Evolutionary conservation across 2,797 vertebrate species (phyloP), one percentile per base, ranked within the genome.

Genomic region (Zenarchopterus dispar): DNA sequence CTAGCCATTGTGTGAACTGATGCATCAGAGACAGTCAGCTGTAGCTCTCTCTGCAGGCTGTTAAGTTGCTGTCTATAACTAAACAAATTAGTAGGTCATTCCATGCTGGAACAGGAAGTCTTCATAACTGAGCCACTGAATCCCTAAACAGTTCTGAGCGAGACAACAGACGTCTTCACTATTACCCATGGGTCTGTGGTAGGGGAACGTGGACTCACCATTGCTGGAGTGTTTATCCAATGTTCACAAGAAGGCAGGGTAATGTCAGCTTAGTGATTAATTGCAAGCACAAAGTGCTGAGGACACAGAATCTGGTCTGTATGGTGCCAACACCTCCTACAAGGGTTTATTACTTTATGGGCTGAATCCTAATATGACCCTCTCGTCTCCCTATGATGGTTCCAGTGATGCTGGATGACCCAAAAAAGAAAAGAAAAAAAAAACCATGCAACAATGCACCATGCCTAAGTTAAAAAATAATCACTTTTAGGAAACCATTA

Each of bases 321-420:
- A 88, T 59, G 82, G 81, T 71, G 75, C 87, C 83, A 68, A 88
- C 82, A 78, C 80, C 83, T 83, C 74, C 83, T 77, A 87, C 82
- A 74, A 83, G 81, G 73, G 66, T 88, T 90, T 86, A 90, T 89
- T 89, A 87, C 88, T 89, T 89, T 89, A 87, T 90, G 85, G 82
- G 91, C 88, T 86, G 79, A 90, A 88, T 90, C 82, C 71, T 83
- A 87, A 90, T 88, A 76, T 80, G 78, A 82, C 77, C 82, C 79
- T 67, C 72, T 82, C 77, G 53, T 43, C 63, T 59, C 59, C 61
- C 58, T 59, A 54, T 52, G 67, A 77, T 49, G 47, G 52, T 67
- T 83, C 73, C 81, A 78, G 44, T 46, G 81, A 68, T 70, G 61
- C 67, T 17, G 51, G 73, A 65, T 62, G 66, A 75, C 80, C 81